Conservation (phyloP, 2,797 vertebrate genomes). For the Characodon lateralis region DNA sequence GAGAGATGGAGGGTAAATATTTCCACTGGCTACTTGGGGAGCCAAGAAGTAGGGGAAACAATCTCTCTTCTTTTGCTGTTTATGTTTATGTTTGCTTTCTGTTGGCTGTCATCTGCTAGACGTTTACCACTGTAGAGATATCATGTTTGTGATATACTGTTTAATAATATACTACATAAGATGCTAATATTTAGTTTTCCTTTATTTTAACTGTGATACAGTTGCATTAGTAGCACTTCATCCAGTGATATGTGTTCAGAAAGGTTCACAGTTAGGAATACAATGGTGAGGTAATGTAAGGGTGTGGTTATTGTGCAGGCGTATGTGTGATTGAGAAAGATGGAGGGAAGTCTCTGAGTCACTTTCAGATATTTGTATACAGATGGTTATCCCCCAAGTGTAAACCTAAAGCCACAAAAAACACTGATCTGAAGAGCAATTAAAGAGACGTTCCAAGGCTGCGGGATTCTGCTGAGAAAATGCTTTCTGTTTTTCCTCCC, state of each 20-base stretch:
- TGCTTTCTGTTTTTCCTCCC: constrained; percentile 31
- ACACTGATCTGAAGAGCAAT: constrained; percentile 50
- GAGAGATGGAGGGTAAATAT: constrained; percentile 70
- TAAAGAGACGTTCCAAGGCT: constrained; percentile 42
- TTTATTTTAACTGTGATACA: not conserved
- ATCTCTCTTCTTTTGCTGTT: constrained; percentile 35
- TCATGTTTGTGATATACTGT: not conserved
- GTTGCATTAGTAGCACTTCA: constrained; percentile 5
- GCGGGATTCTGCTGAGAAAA: constrained; percentile 45
- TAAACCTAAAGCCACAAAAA: constrained; percentile 55
- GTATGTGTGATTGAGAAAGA: constrained; percentile 5
- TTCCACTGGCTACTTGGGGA: constrained; percentile 70
- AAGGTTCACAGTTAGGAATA: constrained; percentile 2
- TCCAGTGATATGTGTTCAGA: not conserved
- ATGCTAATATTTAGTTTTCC: not conserved
- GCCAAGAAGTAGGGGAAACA: constrained; percentile 49
- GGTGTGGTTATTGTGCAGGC: constrained; percentile 10
- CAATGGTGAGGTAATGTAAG: constrained; percentile 9
- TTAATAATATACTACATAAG: not conserved
- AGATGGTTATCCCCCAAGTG: constrained; percentile 39
- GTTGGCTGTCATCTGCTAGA: constrained; percentile 56
- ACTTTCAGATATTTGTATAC: constrained; percentile 65
- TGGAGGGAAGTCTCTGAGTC: constrained; percentile 47
- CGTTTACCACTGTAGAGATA: constrained; percentile 37
- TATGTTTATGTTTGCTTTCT: constrained; percentile 46